Evolutionary conservation across 2,113 vertebrate genomes (phyloP).

Genomic region (Myodes glareolus): DNA sequence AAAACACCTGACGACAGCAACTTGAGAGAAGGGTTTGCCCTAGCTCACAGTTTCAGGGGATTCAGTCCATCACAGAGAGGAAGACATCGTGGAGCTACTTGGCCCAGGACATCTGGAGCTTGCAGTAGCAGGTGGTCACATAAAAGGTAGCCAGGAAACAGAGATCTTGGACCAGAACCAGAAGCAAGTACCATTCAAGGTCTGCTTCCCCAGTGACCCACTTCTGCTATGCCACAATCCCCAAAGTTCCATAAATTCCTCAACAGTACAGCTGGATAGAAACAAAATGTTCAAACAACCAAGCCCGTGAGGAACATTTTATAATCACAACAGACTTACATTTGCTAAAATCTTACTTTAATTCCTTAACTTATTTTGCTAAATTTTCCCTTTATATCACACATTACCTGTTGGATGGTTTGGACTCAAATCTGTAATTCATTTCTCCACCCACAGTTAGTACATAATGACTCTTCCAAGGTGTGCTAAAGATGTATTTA

Average conservation of each 20-base stretch:
- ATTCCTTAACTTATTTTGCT: background rate
- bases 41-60: background rate
- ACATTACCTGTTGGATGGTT: too few species aligned
- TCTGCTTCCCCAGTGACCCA: background rate
- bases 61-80: background rate
- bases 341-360: background rate
- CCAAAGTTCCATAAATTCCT: background rate
- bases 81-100: background rate
- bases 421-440: background rate
- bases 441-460: background rate
- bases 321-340: background rate
- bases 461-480: background rate
- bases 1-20: background rate
- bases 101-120: too few species aligned
- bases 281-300: too few species aligned
- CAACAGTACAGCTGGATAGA: background rate
- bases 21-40: background rate
- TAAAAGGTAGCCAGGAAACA: background rate
- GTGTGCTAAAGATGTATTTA: background rate
- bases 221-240: background rate
- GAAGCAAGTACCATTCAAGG: background rate
- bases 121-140: background rate
- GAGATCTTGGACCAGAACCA: background rate
- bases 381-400: too few species aligned
- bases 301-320: background rate